Percentiles rank a stretch among this genome's conserved stretches.
Evolutionary conservation across 2,888 invertebrate genomes (phyloP).

Genomic region (Entomobrya proxima): DNA sequence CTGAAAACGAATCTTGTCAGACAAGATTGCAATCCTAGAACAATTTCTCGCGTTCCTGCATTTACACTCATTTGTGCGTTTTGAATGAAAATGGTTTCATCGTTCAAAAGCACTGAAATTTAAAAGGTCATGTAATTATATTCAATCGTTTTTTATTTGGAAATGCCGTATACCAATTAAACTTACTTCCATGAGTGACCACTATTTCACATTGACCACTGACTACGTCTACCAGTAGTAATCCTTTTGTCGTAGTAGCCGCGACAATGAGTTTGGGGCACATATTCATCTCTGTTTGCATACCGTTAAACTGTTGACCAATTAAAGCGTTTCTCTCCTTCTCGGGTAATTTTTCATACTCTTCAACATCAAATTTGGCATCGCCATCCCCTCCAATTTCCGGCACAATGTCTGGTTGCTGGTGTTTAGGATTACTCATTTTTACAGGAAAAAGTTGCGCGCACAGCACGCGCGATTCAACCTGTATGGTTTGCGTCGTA

Average conservation of each 20-base stretch:
- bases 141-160: neutral
- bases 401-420: neutral
- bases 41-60: slow-evolving; percentile 41
- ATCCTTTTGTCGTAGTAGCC: slow-evolving; percentile 65
- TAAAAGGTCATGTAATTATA: neutral
- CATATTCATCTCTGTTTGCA: neutral
- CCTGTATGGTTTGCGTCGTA: slow-evolving; percentile 4
- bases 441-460: slow-evolving; percentile 59
- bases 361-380: slow-evolving; percentile 17
- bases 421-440: slow-evolving; percentile 21
- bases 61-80: slow-evolving; percentile 58
- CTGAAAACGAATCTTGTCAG: slow-evolving; percentile 54
- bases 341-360: slow-evolving; percentile 12
- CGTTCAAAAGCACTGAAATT: slow-evolving; percentile 55
- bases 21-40: slow-evolving; percentile 68
- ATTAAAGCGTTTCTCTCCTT: slow-evolving; percentile 12
- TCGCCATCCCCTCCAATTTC: slow-evolving; percentile 35
- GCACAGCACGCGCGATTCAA: slow-evolving; percentile 63
- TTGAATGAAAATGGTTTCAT: slow-evolving; percentile 63
- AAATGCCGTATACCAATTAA: no score
- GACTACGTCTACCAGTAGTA: slow-evolving; percentile 64
- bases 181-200: slow-evolving; percentile 63
- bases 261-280: slow-evolving; percentile 69
- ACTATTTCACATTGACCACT: slow-evolving; percentile 66
- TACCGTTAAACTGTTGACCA: neutral